Conservation (phyloP, 2,888 invertebrate genomes). For the Gryllus longicercus region DNA sequence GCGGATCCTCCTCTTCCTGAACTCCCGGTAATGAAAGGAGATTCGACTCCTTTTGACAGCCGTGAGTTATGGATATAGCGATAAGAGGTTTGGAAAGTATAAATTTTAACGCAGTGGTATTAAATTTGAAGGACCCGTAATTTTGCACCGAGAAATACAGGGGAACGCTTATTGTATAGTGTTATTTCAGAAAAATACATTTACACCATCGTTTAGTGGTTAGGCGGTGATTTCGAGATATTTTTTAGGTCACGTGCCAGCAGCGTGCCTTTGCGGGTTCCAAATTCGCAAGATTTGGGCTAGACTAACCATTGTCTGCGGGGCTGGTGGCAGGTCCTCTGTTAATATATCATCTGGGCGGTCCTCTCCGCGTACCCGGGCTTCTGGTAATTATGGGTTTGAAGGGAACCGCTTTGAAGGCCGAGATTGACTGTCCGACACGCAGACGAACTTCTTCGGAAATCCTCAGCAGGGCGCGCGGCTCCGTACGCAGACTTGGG, state of each 20-base stretch:
- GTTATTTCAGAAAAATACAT: neutral
- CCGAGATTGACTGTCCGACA: neutral
- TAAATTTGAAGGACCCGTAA: neutral
- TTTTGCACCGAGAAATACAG: neutral
- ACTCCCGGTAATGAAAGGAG: neutral
- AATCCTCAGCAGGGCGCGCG: too few relatives aligned
- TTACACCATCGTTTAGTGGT: conserved; percentile 3
- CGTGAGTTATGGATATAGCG: neutral
- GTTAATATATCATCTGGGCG: neutral
- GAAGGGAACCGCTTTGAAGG: neutral
- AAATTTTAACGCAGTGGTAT: conserved; percentile 6
- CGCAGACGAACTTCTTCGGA: too few relatives aligned
- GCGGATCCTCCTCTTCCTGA: neutral
- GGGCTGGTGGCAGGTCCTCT: neutral
- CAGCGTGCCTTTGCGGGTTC: neutral
- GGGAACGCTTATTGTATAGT: neutral
- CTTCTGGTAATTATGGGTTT: conserved; percentile 4
- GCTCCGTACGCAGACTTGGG: too few relatives aligned
- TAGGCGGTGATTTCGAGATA: neutral
- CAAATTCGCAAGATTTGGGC: neutral
- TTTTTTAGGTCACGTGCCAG: neutral
- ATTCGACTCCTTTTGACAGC: neutral
- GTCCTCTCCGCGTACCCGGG: neutral
- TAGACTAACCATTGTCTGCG: neutral
- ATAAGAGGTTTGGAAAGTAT: neutral